A percentile compares a stretch with the other conserved stretches of the same genome.
Conservation (phyloP, 2,113 vertebrate species). For the Erythrocebus patas region DNA sequence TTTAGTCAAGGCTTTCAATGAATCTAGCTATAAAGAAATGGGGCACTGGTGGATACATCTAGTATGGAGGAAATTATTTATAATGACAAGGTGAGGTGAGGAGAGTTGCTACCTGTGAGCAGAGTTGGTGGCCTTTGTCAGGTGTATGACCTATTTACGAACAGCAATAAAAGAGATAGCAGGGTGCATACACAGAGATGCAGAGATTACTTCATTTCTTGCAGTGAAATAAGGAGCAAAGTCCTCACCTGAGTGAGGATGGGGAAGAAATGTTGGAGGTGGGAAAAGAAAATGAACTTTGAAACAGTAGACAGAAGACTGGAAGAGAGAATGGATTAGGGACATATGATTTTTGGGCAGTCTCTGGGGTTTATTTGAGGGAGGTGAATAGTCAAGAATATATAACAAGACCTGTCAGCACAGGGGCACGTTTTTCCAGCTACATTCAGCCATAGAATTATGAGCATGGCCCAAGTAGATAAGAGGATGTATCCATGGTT, state of each 20-base stretch:
- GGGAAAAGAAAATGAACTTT: background rate
- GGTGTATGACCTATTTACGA: fast-evolving
- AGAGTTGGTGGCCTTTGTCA: background rate
- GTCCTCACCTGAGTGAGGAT: background rate
- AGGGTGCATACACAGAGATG: background rate
- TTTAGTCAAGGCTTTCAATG: background rate
- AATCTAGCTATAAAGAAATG: background rate
- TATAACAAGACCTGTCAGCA: too few species aligned
- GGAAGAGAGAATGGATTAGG: background rate
- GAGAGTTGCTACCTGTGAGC: background rate
- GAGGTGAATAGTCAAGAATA: background rate
- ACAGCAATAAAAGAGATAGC: background rate
- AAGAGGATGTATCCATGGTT: background rate
- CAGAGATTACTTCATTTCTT: background rate
- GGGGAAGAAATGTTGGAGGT: background rate
- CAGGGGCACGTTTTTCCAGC: background rate
- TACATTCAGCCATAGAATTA: background rate
- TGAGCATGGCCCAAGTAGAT: background rate
- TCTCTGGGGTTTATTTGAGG: background rate
- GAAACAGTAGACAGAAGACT: background rate
- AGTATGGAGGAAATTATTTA: background rate
- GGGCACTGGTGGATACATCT: background rate
- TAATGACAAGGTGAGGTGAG: background rate
- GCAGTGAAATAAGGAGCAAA: background rate
- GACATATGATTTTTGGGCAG: background rate